Base-by-base conservation (phyloP, 2,888 invertebrate species). In the Asteroscopus sphinx region DNA sequence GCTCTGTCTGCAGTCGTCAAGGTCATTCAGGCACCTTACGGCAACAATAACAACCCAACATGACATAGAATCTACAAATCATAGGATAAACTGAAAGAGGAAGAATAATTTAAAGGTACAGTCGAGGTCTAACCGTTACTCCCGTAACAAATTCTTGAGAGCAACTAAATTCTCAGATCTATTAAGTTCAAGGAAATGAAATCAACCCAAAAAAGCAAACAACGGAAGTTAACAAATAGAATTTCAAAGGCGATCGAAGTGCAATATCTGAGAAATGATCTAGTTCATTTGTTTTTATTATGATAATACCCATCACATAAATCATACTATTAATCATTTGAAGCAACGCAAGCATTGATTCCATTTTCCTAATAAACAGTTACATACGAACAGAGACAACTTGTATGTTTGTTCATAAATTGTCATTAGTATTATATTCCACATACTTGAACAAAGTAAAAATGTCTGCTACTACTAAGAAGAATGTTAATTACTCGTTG, bases 321-420 rank as follows among this genome's bases (percentile, higher is more conserved):
- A 81, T 82, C 76, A 74, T 78, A 73, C 79, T 80, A 86, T 87
- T 85, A 85, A 86, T 87, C 86, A 85, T 79, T 52, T 45, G 55
- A 52, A 51, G 75, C 80, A 65, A 63, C 68, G 81, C 73, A 71
- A 72, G 77, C 80, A 80, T 68, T 76, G 79, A 76, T 78, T 77
- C 76, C 71, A 79, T 80, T 85, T 81, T 77, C 77, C 61, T 77
- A 75, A 73, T 77, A 75, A 72, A 74, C 45, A 47, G 42, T 55
- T 62, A 47, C 32, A 16, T 33, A 41, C 42, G 56, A 44, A 59
- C 30, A 9, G 33, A 44, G 13, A 40, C 46, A n/a, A 21, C 25
- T 56, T 62, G 65, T 66, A 44, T 13, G 67, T 67, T 3, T 9
- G 71, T 70, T 33, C 37, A 21, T 61, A 45, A 68, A 42, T 15